Percentiles rank a stretch among this genome's conserved stretches.
Evolutionary conservation across 2,888 invertebrate species (phyloP).

Genomic region (Imbricaverruca yamaguchii): DNA sequence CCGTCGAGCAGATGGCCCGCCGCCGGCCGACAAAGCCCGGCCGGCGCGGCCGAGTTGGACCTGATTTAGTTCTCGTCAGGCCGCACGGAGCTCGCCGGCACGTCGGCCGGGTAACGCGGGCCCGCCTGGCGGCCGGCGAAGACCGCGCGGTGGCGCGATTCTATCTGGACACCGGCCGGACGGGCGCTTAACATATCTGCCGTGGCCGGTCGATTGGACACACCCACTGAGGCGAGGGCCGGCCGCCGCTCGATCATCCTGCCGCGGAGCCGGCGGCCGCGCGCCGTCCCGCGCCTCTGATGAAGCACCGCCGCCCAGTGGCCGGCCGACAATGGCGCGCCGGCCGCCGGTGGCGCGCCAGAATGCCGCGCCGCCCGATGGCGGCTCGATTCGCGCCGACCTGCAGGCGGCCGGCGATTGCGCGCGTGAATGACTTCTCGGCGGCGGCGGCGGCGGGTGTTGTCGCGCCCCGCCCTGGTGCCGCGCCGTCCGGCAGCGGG

Average conservation of each 20-base stretch:
- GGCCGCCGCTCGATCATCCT: not conserved
- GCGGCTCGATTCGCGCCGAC: too few relatives aligned
- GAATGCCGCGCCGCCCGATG: not conserved
- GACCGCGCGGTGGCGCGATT: not conserved
- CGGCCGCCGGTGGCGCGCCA: not conserved
- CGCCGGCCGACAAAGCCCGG: too few relatives aligned
- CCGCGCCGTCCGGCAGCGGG: too few relatives aligned
- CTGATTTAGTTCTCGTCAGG: too few relatives aligned
- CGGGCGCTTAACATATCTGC: constrained; percentile 9
- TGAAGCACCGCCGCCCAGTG: not conserved
- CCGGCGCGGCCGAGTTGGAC: too few relatives aligned
- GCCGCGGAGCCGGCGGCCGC: not conserved
- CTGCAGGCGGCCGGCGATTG: too few relatives aligned
- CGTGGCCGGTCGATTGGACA: not conserved
- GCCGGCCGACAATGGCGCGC: not conserved
- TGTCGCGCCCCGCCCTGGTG: not conserved
- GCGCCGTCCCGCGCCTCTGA: not conserved
- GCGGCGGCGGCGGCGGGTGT: not conserved
- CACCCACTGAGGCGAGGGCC: not conserved
- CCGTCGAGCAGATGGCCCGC: too few relatives aligned
- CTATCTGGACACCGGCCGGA: constrained; percentile 14
- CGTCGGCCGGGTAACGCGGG: too few relatives aligned
- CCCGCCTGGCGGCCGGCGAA: too few relatives aligned
- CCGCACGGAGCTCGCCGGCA: too few relatives aligned
- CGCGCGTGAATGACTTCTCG: too few relatives aligned